A percentile compares a stretch with the other conserved stretches of the same genome.
These are phyloP conservation scores for Cnemophilus loriae DNA, from an alignment of 2,113 vertebrate species.

Conservation along the genomic window DNA sequence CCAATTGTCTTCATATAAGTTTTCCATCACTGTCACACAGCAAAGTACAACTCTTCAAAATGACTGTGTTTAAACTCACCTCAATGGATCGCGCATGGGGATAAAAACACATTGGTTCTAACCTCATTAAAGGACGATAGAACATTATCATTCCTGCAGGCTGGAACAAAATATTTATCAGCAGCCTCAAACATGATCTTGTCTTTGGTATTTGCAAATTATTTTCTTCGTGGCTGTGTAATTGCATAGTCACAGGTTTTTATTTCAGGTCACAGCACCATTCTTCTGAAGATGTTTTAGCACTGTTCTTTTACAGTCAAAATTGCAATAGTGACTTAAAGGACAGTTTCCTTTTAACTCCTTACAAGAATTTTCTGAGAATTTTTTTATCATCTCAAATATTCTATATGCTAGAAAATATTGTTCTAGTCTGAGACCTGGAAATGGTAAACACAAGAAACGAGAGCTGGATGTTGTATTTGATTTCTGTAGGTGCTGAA, in stretches of 20 bases:
- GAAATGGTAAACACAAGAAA: not conserved
- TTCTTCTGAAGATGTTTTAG: not conserved
- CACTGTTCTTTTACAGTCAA: not conserved
- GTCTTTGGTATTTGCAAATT: not conserved
- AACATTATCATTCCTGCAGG: not conserved
- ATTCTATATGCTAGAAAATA: not conserved
- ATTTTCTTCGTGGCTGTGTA: not conserved
- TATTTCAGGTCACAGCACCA: not conserved
- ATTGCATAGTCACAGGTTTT: not conserved
- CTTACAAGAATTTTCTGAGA: not conserved
- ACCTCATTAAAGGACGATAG: not conserved
- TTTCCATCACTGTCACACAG: not conserved
- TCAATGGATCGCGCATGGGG: not conserved
- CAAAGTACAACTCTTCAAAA: not conserved
- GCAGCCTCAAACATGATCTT: not conserved
- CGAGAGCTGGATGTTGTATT: not conserved
- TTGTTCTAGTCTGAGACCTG: not conserved
- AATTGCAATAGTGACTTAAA: not conserved
- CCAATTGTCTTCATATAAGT: not conserved
- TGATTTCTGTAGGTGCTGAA: not conserved
- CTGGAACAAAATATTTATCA: not conserved
- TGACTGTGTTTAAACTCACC: not conserved
- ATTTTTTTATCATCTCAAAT: not conserved
- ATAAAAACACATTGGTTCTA: not conserved
- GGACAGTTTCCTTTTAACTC: not conserved